Conservation (phyloP, 2,888 invertebrate genomes). For the Strigamia maritima region DNA sequence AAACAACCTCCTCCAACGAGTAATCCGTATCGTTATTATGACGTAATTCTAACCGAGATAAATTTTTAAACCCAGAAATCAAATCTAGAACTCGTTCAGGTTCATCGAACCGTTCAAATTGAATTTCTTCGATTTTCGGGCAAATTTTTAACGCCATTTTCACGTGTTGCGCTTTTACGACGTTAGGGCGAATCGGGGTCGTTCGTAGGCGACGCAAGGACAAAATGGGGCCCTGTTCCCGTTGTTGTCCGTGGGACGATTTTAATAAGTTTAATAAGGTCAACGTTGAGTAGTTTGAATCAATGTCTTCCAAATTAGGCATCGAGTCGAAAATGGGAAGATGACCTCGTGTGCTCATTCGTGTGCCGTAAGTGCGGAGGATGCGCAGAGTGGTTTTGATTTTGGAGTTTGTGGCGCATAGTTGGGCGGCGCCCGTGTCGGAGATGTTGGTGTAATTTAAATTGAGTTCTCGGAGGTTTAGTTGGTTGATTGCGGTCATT, state of each 20-base stretch:
- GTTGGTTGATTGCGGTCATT: not conserved
- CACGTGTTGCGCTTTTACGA: not conserved
- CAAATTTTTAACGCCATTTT: not conserved
- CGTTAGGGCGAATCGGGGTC: conserved; percentile 6
- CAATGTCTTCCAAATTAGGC: conserved; percentile 8
- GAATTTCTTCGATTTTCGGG: not conserved
- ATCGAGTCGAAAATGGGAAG: not conserved
- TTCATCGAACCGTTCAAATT: not conserved
- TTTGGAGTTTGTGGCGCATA: not conserved
- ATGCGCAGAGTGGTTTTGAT: not conserved
- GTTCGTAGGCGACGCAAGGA: conserved; percentile 21
- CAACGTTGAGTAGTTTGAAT: not conserved
- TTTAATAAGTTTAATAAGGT: not conserved
- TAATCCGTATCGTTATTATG: not conserved
- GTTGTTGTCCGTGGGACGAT: not conserved
- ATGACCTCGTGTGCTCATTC: conserved; percentile 11
- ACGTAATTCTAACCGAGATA: not conserved
- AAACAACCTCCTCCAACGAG: not conserved
- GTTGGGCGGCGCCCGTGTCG: not conserved
- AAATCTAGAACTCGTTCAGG: not conserved
- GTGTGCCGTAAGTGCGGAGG: not conserved
- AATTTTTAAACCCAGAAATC: not conserved
- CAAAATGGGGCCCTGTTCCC: not conserved
- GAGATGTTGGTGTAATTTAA: not conserved
- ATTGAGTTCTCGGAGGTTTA: not conserved